Percentiles rank a stretch among this genome's conserved stretches.
Evolutionary conservation across 92 coral and sea anemone species (phyloP).

Genomic region (Bergia puertoricense): DNA sequence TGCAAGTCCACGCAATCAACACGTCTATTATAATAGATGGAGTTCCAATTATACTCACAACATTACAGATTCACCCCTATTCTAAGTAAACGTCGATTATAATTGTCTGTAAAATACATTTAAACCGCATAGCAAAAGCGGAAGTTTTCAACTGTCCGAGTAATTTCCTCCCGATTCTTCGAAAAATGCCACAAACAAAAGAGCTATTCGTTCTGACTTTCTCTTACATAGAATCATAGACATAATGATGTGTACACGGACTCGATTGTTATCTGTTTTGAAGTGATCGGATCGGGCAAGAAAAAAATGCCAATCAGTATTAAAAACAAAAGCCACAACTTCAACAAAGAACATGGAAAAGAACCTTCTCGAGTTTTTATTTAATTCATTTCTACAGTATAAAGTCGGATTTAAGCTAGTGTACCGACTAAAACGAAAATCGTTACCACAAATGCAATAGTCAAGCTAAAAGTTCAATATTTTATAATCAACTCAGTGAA

Average conservation of each 20-base stretch:
- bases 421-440: too few species aligned
- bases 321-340: background rate
- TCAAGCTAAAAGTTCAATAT: background rate
- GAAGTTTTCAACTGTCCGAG: background rate
- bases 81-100: background rate
- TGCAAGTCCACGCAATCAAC: background rate
- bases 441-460: too few species aligned
- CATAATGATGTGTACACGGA: background rate
- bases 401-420: background rate
- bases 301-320: background rate
- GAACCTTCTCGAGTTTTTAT: background rate
- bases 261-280: background rate
- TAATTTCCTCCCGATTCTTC: background rate
- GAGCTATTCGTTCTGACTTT: background rate
- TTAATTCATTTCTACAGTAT: background rate
- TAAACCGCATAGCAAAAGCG: background rate
- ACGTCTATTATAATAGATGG: background rate
- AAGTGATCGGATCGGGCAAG: background rate
- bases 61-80: constrained; percentile 15
- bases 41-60: background rate
- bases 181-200: constrained; percentile 10
- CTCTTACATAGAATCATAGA: background rate
- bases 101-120: constrained; percentile 2
- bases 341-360: background rate
- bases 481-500: background rate